Conservation (phyloP, 1,140 invertebrate genomes). For the Nebria ingens region DNA sequence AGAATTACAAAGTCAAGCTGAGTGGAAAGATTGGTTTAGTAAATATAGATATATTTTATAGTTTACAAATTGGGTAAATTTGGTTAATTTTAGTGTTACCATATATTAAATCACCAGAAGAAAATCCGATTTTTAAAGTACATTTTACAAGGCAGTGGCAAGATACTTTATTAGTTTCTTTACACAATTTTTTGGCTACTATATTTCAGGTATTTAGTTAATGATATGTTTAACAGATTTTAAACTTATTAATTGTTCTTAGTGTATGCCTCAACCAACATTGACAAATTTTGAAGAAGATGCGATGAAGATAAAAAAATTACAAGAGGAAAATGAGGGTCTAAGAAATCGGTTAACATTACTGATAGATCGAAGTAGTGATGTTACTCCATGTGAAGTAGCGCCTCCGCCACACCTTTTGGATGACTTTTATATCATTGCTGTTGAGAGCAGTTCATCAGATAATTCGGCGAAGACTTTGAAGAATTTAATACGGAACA, state of each 20-base stretch:
- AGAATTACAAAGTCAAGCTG: constrained; percentile 76
- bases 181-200: constrained; percentile 88
- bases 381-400: constrained; percentile 47
- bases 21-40: constrained; percentile 99
- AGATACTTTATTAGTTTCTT: constrained; percentile 83
- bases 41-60: constrained; percentile 32
- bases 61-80: not conserved
- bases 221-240: not conserved
- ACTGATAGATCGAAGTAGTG: constrained; percentile 39
- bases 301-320: constrained; percentile 58
- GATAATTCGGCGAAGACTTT: constrained; percentile 59
- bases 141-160: constrained; percentile 93
- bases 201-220: constrained; percentile 58
- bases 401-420: constrained; percentile 65
- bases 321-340: constrained; percentile 75
- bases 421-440: constrained; percentile 88
- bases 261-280: constrained; percentile 73
- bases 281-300: constrained; percentile 80
- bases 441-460: constrained; percentile 53
- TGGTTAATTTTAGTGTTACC: constrained; percentile 62
- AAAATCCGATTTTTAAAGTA: constrained; percentile 74
- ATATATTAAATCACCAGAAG: constrained; percentile 83
- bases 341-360: constrained; percentile 46
- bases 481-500: constrained; percentile 65
- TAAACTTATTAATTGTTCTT: constrained; percentile 20